Evolutionary conservation across 1,140 invertebrate genomes (phyloP), one percentile per base, ranked within the genome.

Genomic region (Temnothorax longispinosus): DNA sequence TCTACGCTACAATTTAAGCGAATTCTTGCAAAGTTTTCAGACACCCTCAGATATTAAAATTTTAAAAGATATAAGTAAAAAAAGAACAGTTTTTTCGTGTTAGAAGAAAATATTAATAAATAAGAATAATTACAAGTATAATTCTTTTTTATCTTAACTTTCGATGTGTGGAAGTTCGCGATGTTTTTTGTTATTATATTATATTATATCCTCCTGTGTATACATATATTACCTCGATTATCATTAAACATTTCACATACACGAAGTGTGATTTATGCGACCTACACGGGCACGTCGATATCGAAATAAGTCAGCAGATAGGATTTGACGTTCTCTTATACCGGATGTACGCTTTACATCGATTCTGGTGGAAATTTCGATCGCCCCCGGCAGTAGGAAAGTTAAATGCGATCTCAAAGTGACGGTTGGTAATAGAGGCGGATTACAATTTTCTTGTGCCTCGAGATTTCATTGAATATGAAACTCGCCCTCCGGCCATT

Each of bases 391-490:
- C 18, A 21, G 69, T 38, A 18, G 69, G 32, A 64, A 77, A 77
- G 58, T 77, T 77, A 64, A 56, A 35, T 64, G 75, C 75, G 8
- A 47, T 50, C 27, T 58, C 15, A 54, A 52, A 56, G n/a, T 41
- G 72, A n/a, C n/a, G 72, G 35, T 52, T 52, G 52, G 72, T 75
- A 75, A 75, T 47, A 52, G 75, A 10, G 21, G 41, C 27, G 58
- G 27, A 64, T 64, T 64, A 77, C 75, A 77, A 77, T 64, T 77
- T 77, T 77, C 75, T 77, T 62, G 44, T 60, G 58, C 41, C 41
- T 77, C 27, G 44, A 64, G 58, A 64, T 77, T 62, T 77, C 58
- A 77, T 77, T 77, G 75, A 77, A 77, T 77, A 77, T 47, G 75
- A 64, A 64, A 77, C 58, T 64, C 58, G 27, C 75, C 75, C 75